These are phyloP conservation scores for Pelagia noctiluca DNA, from an alignment of 30 jellyfish, hydroid and myxozoan genomes.

Conservation along the genomic window DNA sequence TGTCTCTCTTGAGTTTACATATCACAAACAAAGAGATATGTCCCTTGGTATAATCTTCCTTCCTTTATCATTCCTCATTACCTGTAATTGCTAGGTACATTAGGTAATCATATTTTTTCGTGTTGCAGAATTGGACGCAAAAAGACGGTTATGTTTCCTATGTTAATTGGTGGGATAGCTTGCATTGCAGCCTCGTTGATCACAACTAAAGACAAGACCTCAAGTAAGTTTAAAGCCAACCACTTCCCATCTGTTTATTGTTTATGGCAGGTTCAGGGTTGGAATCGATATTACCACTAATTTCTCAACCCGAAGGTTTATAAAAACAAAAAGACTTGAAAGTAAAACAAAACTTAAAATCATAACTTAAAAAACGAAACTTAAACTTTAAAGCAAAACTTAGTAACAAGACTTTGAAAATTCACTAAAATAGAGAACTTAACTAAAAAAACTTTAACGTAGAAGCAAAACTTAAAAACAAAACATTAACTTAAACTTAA, in stretches of 20 bases:
- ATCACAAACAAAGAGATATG: no score
- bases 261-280: no score
- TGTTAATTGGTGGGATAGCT: conserved; percentile 71
- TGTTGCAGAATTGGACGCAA: conserved; percentile 75
- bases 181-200: conserved; percentile 75
- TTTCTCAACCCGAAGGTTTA: neutral
- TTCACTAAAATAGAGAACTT: neutral
- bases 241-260: neutral
- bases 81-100: no score
- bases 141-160: conserved; percentile 69
- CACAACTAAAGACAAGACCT: conserved; percentile 10
- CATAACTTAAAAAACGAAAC: neutral
- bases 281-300: no score
- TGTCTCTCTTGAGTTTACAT: no score
- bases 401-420: neutral
- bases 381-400: neutral
- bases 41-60: no score
- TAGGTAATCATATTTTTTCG: no score
- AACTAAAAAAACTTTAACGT: no score
- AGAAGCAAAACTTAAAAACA: no score
- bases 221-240: neutral
- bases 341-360: no score
- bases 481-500: no score
- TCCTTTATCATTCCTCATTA: no score
- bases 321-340: neutral